Evolutionary conservation across 2,888 invertebrate genomes (phyloP).

Genomic region (Apamea epomidion): DNA sequence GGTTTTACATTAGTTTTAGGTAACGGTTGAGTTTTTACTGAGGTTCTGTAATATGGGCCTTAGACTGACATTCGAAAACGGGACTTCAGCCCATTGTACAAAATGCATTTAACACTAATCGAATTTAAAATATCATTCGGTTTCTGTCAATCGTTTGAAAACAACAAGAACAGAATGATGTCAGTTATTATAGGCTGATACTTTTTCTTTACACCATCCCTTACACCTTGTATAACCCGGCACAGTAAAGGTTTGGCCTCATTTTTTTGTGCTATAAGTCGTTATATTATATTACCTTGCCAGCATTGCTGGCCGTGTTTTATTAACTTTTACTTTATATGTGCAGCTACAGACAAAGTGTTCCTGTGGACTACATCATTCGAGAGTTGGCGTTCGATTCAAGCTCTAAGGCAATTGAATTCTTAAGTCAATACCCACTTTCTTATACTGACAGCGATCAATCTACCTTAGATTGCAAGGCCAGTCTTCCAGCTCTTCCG

Average conservation of each 20-base stretch:
- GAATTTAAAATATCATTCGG: neutral
- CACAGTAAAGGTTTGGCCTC: neutral
- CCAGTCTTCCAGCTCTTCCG: constrained; percentile 91
- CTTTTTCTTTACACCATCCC: constrained; percentile 15
- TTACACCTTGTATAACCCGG: constrained; percentile 15
- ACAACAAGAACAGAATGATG: neutral
- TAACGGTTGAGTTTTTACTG: neutral
- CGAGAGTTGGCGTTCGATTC: constrained; percentile 97
- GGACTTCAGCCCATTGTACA: neutral
- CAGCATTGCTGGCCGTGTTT: constrained; percentile 83
- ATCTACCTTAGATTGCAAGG: constrained; percentile 97
- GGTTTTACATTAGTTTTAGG: neutral
- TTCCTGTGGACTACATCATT: constrained; percentile 96
- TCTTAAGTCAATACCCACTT: constrained; percentile 95
- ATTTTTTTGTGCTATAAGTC: constrained; percentile 39
- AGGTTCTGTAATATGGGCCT: neutral
- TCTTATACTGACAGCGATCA: constrained; percentile 93
- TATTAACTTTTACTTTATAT: constrained; percentile 87
- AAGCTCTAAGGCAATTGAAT: constrained; percentile 95
- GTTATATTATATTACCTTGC: constrained; percentile 68
- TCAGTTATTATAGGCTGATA: neutral
- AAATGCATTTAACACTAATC: neutral
- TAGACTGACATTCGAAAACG: neutral
- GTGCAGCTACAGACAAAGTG: constrained; percentile 98
- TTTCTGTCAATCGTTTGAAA: neutral